Conservation (phyloP, 2,888 invertebrate species). For the Merodon equestris region DNA sequence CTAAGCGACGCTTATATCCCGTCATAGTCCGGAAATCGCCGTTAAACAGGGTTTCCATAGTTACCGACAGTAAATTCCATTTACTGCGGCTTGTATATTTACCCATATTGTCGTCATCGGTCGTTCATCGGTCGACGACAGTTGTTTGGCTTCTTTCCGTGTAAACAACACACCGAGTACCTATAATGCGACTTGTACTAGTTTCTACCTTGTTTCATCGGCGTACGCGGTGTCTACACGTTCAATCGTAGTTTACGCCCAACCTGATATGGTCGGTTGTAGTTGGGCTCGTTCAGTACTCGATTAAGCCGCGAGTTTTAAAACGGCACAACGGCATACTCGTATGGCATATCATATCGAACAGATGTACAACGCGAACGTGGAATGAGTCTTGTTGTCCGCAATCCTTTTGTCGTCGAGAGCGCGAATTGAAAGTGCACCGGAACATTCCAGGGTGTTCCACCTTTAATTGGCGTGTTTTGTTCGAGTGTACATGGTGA, state of each 20-base stretch:
- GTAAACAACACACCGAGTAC: conserved; percentile 27
- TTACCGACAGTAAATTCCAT: too few relatives aligned
- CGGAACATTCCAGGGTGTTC: conserved; percentile 54
- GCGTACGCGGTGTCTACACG: conserved; percentile 26
- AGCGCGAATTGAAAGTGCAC: conserved; percentile 50
- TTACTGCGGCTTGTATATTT: neutral
- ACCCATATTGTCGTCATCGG: conserved; percentile 7
- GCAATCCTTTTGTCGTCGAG: conserved; percentile 43
- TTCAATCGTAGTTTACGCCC: conserved; percentile 44
- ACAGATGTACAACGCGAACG: too few relatives aligned
- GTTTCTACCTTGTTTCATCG: conserved; percentile 20
- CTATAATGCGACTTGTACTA: neutral
- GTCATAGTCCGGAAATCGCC: conserved; percentile 55
- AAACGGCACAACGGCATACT: conserved; percentile 8
- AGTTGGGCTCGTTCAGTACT: conserved; percentile 33
- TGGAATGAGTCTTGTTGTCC: neutral
- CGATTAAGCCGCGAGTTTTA: conserved; percentile 42
- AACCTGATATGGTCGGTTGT: conserved; percentile 47
- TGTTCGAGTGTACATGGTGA: conserved; percentile 7
- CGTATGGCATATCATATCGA: conserved; percentile 1
- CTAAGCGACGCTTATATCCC: conserved; percentile 29
- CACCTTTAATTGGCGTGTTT: conserved; percentile 52
- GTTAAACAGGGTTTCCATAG: conserved; percentile 43
- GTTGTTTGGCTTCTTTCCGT: conserved; percentile 56
- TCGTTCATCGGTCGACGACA: conserved; percentile 26